Base-by-base conservation (phyloP, 2,113 vertebrate species). In the Cyanocitta stelleri region DNA sequence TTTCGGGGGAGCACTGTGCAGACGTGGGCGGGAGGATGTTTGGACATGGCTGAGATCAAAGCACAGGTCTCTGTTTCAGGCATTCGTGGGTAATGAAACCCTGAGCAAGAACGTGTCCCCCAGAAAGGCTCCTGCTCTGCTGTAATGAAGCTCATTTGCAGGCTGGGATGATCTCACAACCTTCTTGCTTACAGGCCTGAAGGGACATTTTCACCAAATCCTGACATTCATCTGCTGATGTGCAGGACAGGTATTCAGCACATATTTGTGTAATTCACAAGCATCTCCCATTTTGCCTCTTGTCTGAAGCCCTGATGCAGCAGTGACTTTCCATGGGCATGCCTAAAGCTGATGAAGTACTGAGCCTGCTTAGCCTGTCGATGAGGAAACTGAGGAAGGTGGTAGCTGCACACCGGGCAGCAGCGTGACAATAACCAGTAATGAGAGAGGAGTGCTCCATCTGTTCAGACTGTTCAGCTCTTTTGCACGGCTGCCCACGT, bases 81-180 rank as follows among this genome's bases (percentile, higher is more conserved):
- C 54, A 10, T 48, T 32, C 0, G 1, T 5, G 43, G 37, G 43
- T 51, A 29, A 71, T 30, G 64, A 67, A 62, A 69, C 0, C 0
- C 59, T 71, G 82, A 49, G 48, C 0, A 0, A 79, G 35, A 52
- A 51, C 0, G 1, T 14, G 54, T 72, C 9, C 48, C 79, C 46
- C 1, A 8, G 84, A 55, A 54, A 51, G 0, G 3, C 12, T 86
- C 26, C 56, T 44, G 62, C 49, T 73, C 66, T 44, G 63, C 85
- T 80, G 49, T 12, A 39, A 23, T 5, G 46, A 82, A 83, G 32
- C 39, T 76, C 43, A 5, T 54, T 73, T 66, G 19, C 54, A 80
- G 39, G 27, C 69, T 78, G 92, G 63, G 69, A 24, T 33, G 39
- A 16, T n/a, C 56, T 68, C 55, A 49, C 39, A 78, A 3, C 64